A percentile compares a stretch with the other conserved stretches of the same genome.
These are phyloP conservation scores for Sphaeramia orbicularis DNA, from an alignment of 2,797 vertebrate species.

Conservation along the genomic window DNA sequence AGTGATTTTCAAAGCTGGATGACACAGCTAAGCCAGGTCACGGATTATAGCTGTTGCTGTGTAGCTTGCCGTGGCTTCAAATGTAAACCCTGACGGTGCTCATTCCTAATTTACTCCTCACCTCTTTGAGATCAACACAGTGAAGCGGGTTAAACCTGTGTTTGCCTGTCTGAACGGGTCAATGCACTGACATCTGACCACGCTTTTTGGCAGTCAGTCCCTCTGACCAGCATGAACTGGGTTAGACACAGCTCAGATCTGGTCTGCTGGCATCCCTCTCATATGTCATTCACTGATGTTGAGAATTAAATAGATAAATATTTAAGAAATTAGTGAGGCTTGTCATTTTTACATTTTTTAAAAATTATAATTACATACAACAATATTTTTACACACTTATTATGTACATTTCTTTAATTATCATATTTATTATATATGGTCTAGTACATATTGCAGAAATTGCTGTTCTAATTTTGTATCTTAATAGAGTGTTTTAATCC, in stretches of 20 bases:
- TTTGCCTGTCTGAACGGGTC: slow-evolving; percentile 20
- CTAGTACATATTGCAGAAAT: no score
- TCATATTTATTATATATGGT: no score
- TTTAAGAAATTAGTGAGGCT: background rate
- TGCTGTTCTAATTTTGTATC: no score
- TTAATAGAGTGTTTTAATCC: no score
- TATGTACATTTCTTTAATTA: no score
- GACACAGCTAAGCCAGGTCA: slow-evolving; percentile 14
- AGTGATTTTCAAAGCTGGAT: slow-evolving; percentile 34
- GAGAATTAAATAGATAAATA: slow-evolving; percentile 6
- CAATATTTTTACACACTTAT: no score
- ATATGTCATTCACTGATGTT: background rate
- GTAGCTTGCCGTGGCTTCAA: slow-evolving; percentile 16
- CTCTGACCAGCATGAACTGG: slow-evolving; percentile 3
- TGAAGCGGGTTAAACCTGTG: slow-evolving; percentile 23
- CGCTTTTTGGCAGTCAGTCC: background rate
- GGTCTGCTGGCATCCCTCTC: background rate
- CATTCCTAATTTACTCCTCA: slow-evolving; percentile 1
- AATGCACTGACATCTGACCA: slow-evolving; percentile 26
- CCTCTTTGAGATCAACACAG: background rate
- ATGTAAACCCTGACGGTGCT: slow-evolving; percentile 2
- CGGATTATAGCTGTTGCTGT: slow-evolving; percentile 27
- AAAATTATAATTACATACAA: no score
- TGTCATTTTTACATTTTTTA: background rate
- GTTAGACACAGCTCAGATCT: slow-evolving; percentile 5